phyloP scores from a whole-genome alignment of 2,113 vertebrate genomes.

The Podarcis muralis region DNA sequence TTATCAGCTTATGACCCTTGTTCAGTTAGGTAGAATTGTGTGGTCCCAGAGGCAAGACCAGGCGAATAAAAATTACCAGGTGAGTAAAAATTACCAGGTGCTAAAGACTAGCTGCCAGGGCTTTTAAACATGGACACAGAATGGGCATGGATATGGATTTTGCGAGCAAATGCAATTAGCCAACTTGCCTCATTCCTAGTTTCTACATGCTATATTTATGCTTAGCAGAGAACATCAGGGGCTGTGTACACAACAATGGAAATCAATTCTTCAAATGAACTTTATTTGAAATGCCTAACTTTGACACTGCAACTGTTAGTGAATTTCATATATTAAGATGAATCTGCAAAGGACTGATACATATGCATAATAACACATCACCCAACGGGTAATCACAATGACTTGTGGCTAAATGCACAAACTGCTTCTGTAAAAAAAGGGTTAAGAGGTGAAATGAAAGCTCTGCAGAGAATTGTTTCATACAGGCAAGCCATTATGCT shows the following conservation, averaged over 20 bases:
- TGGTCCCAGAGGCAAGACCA: not conserved
- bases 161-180: not conserved
- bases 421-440: not conserved
- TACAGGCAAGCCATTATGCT: not conserved
- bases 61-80: no score
- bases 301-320: not conserved
- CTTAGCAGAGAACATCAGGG: not conserved
- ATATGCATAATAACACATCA: not conserved
- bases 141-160: not conserved
- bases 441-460: not conserved
- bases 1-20: not conserved
- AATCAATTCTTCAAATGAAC: no score
- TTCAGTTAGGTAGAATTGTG: not conserved
- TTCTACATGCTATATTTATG: not conserved
- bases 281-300: not conserved
- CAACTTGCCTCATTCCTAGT: not conserved
- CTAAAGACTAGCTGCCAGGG: not conserved
- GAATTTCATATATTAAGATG: not conserved
- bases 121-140: not conserved
- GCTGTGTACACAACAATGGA: not conserved
- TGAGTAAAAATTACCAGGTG: accelerated
- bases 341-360: not conserved
- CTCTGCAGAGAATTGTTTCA: not conserved
- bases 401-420: not conserved
- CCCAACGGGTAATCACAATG: not conserved